Evolutionary conservation across 2,113 vertebrate genomes (phyloP).

Genomic region (Odocoileus virginianus): DNA sequence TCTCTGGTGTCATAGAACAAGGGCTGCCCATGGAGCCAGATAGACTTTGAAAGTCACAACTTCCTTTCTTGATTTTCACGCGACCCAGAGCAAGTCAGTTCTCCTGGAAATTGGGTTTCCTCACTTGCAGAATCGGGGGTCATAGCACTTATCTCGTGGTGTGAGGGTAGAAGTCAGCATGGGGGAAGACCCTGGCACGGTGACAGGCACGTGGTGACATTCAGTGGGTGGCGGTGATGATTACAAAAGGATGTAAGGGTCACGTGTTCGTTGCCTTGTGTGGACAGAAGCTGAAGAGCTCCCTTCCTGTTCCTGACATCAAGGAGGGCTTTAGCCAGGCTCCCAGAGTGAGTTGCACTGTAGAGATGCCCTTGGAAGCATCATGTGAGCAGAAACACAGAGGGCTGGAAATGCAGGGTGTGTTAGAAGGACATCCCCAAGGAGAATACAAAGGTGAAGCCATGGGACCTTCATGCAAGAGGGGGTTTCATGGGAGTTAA

Average conservation of each 20-base stretch:
- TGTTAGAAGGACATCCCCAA: not conserved
- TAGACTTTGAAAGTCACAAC: not conserved
- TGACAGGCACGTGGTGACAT: rapidly evolving
- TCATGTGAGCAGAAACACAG: not conserved
- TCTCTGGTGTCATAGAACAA: not conserved
- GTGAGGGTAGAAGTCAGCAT: not conserved
- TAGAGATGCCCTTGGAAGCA: not conserved
- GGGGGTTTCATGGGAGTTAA: rapidly evolving
- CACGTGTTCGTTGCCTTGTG: not conserved
- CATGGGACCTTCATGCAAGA: rapidly evolving
- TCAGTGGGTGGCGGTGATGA: no score
- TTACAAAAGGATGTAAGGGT: not conserved
- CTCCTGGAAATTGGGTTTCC: not conserved
- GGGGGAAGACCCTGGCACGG: rapidly evolving
- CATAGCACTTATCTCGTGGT: not conserved
- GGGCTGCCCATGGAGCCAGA: not conserved
- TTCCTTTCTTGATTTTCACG: not conserved
- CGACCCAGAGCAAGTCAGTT: not conserved
- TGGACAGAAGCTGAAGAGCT: rapidly evolving
- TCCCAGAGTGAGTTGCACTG: not conserved
- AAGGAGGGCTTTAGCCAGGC: not conserved
- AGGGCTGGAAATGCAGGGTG: no score
- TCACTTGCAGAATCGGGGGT: not conserved
- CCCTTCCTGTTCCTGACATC: no score
- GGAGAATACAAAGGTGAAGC: not conserved